phyloP scores from a whole-genome alignment of 2,797 vertebrate genomes.

The Rallus crepitans region DNA sequence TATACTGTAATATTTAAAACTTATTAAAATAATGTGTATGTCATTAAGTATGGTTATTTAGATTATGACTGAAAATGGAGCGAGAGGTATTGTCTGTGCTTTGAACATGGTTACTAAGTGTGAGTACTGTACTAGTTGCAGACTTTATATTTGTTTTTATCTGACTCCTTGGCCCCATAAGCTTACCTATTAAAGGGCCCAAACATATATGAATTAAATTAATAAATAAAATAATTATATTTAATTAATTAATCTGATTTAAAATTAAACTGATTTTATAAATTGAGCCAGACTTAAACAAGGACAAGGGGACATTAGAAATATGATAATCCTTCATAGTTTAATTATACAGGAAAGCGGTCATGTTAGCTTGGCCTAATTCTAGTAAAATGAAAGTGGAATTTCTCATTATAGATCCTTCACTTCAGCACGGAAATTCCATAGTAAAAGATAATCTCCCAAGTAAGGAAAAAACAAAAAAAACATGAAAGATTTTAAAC shows the following conservation, averaged over 20 bases:
- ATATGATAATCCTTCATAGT: not conserved
- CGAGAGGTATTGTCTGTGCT: not conserved
- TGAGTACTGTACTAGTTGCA: not conserved
- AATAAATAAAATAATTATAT: not conserved
- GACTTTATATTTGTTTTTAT: not conserved
- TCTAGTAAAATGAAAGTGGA: not conserved
- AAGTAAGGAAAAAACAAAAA: not conserved
- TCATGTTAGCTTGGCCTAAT: not conserved
- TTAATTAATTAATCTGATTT: not conserved
- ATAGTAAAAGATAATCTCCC: not conserved
- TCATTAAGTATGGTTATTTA: not conserved
- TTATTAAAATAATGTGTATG: not conserved
- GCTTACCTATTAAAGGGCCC: not conserved
- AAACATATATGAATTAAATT: not conserved
- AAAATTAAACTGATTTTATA: not conserved
- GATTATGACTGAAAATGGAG: not conserved
- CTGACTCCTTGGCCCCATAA: not conserved
- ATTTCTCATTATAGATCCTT: not conserved
- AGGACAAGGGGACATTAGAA: conserved; percentile 7
- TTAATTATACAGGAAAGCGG: not conserved
- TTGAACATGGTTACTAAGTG: not conserved
- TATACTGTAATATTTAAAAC: not conserved
- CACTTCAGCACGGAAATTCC: not conserved
- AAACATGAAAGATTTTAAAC: not conserved
- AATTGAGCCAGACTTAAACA: not conserved